Conservation (phyloP, 2,113 vertebrate genomes). For the Variabilichromis moorii region DNA sequence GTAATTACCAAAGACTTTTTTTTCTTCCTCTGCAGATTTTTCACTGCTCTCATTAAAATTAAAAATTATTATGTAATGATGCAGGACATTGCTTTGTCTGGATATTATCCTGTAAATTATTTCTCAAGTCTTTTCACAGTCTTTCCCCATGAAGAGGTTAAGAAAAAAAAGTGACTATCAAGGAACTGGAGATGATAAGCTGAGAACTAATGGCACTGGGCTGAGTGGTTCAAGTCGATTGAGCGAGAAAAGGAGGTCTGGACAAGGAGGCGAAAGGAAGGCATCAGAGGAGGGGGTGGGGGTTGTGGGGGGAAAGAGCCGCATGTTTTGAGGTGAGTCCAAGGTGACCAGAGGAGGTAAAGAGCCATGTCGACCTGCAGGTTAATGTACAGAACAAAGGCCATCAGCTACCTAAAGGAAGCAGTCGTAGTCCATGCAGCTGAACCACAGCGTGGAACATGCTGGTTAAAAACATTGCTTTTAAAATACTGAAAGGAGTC, state of each 20-base stretch:
- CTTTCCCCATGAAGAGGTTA: neutral
- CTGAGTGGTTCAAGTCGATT: slow-evolving; percentile 18
- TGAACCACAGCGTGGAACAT: neutral
- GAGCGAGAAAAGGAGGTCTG: slow-evolving; percentile 36
- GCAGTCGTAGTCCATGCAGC: neutral
- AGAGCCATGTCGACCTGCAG: slow-evolving; percentile 48
- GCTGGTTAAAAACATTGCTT: neutral
- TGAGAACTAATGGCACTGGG: slow-evolving; percentile 7
- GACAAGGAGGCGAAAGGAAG: neutral
- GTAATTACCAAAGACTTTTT: slow-evolving; percentile 12
- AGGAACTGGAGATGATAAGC: neutral
- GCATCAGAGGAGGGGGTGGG: neutral
- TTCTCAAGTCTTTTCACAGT: neutral
- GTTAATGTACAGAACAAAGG: slow-evolving; percentile 31
- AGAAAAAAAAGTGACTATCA: neutral
- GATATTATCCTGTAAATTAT: neutral
- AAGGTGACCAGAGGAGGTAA: slow-evolving; percentile 61
- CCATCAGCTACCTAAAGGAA: slow-evolving; percentile 1
- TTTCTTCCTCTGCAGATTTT: slow-evolving; percentile 2
- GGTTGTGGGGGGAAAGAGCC: slow-evolving; percentile 14
- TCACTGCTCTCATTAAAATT: neutral
- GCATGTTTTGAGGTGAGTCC: slow-evolving; percentile 64
- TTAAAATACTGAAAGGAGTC: neutral
- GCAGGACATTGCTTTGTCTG: neutral
- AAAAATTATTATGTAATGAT: neutral